Evolutionary conservation across 2,888 invertebrate species (phyloP).

Genomic region (Agrochola lychnidis): DNA sequence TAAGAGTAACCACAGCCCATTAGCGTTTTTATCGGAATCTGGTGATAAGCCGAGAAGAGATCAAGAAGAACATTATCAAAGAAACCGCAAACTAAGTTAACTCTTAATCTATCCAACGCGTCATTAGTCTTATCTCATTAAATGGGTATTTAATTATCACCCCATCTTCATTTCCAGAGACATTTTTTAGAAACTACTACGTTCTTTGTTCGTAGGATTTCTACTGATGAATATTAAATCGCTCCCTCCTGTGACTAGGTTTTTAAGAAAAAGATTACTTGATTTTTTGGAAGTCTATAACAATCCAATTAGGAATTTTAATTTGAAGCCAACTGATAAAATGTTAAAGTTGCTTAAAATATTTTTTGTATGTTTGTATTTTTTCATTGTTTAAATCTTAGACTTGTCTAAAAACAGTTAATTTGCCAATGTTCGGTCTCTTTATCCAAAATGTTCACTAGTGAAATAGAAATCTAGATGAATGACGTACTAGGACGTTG

Average conservation of each 20-base stretch:
- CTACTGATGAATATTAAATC: slow-evolving; percentile 45
- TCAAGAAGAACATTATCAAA: slow-evolving; percentile 5
- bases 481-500: not conserved
- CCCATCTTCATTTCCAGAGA: slow-evolving; percentile 32
- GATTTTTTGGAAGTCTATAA: not conserved
- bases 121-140: slow-evolving; percentile 47
- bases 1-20: too few species aligned
- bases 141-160: slow-evolving; percentile 36
- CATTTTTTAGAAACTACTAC: slow-evolving; percentile 13
- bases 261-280: too few species aligned
- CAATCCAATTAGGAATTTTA: slow-evolving; percentile 1
- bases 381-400: not conserved
- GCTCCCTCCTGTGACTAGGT: slow-evolving; percentile 7
- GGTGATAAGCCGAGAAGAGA: not conserved
- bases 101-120: slow-evolving; percentile 30
- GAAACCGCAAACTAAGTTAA: slow-evolving; percentile 5
- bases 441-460: not conserved
- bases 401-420: not conserved
- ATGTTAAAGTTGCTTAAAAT: not conserved
- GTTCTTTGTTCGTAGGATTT: slow-evolving; percentile 17
- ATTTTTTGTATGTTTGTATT: not conserved
- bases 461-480: not conserved
- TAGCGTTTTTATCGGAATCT: not conserved
- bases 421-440: not conserved
- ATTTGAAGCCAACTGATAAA: not conserved